Base-by-base conservation (phyloP, 1,140 invertebrate species). In the Phortica variegata region DNA sequence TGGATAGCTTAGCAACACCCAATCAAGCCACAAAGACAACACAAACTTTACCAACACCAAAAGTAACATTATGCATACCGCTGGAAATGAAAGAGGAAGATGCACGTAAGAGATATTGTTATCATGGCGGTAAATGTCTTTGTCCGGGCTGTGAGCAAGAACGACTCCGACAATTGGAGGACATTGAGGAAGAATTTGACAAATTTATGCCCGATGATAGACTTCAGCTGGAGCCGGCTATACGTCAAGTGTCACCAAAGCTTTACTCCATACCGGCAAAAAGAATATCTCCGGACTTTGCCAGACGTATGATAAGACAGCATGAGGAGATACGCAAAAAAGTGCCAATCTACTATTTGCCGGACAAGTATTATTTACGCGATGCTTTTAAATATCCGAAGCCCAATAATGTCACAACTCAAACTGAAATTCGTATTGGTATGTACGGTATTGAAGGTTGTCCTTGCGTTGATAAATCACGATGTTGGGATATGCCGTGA, bases 61-160 rank as follows among this genome's bases (percentile, higher is more conserved):
- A 37, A 1, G n/a, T 21, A 29, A 40, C 52, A 10, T 0, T 20
- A 29, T 68, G 63, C 45, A 45, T 55, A 2, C 65, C 60, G 2
- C 49, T 68, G 3, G 9, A 48, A 9, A 51, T 68, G 51, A 49
- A 63, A 15, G 57, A 68, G 38, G 49, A 60, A 32, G 63, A 68
- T 54, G 54, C 49, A 2, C 56, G 43, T 39, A 58, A 51, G 12
- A 32, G 49, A 6, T 68, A 68, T 15, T 68, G 63, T 34, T 68
- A 68, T 20, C 65, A 68, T 38, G 63, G 63, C n/a, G 60, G 65
- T 31, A 68, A 58, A 26, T 68, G 63, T 26, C 52, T 50, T 10
- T 68, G 63, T 38, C 33, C 23, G 4, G 40, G 23, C 2, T 68
- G 63, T 38, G 31, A 10, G 1, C 39, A 20, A 13, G 47, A 58